Conservation (phyloP, 2,797 vertebrate genomes). For the Neosilurus mollespiculum region DNA sequence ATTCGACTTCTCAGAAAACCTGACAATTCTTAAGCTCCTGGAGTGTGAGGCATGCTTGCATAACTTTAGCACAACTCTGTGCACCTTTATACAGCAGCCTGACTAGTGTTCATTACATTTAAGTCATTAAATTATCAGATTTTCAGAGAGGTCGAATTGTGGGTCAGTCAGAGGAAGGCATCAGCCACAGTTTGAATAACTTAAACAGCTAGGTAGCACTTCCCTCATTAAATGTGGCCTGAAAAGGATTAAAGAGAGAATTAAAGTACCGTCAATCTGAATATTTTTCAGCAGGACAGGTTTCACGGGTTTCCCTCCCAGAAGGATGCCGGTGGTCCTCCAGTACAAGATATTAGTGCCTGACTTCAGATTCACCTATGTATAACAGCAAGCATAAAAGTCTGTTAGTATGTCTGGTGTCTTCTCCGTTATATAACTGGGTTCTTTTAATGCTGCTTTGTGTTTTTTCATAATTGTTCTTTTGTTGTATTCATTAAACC, state of each 20-base stretch:
- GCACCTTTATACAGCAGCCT: too few species aligned
- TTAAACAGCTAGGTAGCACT: neutral
- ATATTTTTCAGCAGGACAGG: conserved; percentile 93
- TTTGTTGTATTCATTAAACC: neutral
- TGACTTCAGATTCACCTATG: conserved; percentile 89
- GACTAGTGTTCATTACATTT: too few species aligned
- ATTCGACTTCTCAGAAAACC: too few species aligned
- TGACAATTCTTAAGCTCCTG: too few species aligned
- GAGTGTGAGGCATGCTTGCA: too few species aligned
- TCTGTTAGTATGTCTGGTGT: neutral
- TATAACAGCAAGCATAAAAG: conserved; percentile 56
- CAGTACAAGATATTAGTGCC: conserved; percentile 97
- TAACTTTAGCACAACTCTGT: too few species aligned
- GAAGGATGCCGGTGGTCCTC: conserved; percentile 91
- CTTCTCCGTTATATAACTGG: neutral
- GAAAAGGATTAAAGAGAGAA: neutral
- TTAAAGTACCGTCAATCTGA: conserved; percentile 86
- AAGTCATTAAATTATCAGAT: too few species aligned
- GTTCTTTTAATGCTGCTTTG: neutral
- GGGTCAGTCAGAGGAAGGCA: too few species aligned
- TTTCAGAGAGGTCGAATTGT: too few species aligned
- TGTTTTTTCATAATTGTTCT: neutral
- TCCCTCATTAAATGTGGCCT: neutral
- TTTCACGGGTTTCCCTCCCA: conserved; percentile 89
- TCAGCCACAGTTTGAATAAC: too few species aligned